A percentile compares a stretch with the other conserved stretches of the same genome.
Evolutionary conservation across 2,113 vertebrate genomes (phyloP).

Genomic region (Anolis sagrei): DNA sequence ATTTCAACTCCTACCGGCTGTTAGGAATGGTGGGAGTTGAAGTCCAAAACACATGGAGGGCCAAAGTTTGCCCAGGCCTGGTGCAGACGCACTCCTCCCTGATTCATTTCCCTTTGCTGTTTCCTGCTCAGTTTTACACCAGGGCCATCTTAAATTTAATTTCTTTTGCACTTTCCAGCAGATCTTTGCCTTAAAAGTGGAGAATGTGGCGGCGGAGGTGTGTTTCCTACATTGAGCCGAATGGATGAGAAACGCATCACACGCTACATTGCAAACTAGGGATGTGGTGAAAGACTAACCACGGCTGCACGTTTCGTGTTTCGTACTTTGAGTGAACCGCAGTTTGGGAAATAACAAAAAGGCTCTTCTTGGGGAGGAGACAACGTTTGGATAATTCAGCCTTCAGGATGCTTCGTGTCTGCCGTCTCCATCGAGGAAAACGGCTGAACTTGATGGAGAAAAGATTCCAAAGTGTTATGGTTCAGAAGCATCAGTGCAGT

Average conservation of each 20-base stretch:
- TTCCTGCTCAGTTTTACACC: background rate
- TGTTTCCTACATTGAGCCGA: no score
- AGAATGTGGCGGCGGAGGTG: background rate
- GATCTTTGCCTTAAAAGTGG: background rate
- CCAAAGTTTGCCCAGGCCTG: no score
- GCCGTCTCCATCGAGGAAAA: background rate
- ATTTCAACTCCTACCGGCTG: no score
- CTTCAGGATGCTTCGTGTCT: fast-evolving
- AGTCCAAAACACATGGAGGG: no score
- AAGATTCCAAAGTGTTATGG: no score
- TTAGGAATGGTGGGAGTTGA: no score
- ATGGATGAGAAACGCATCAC: background rate
- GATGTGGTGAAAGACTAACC: slow-evolving; percentile 57
- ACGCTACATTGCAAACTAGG: slow-evolving; percentile 55
- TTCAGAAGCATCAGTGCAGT: no score
- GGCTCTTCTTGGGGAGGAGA: background rate
- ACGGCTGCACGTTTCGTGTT: slow-evolving; percentile 39
- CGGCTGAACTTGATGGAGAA: background rate
- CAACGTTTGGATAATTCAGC: slow-evolving; percentile 26
- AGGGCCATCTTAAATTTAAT: background rate
- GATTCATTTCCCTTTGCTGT: background rate
- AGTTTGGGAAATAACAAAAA: slow-evolving; percentile 19
- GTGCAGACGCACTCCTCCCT: background rate
- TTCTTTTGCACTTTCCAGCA: background rate
- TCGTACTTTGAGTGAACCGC: slow-evolving; percentile 32